Percentiles rank a stretch among this genome's conserved stretches.
phyloP scores from a whole-genome alignment of 2,113 vertebrate species.

The Circaetus cinerascens region DNA sequence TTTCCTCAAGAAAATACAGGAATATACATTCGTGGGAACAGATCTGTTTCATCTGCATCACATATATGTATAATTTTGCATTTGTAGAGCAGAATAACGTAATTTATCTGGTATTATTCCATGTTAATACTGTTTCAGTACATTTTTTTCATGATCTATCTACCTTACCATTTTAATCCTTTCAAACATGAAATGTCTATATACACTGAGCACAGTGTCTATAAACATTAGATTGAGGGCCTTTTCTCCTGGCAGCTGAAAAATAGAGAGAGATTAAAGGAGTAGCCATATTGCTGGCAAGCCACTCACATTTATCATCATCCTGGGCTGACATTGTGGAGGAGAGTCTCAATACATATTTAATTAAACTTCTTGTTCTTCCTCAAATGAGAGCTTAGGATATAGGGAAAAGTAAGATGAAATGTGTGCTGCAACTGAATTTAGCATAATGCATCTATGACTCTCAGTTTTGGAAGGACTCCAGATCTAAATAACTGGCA shows the following conservation, averaged over 20 bases:
- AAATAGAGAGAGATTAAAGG: constrained; percentile 26
- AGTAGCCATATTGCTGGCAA: constrained; percentile 10
- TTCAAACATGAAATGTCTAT: not conserved
- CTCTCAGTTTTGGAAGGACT: constrained; percentile 13
- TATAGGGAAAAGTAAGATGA: not conserved
- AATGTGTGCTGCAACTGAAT: not conserved
- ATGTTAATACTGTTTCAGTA: not conserved
- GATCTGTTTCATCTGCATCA: not conserved
- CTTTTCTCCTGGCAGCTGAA: not conserved
- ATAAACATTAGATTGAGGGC: not conserved
- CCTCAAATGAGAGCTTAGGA: constrained; percentile 29
- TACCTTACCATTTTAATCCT: not conserved
- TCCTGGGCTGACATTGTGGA: not conserved
- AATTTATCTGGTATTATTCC: not conserved
- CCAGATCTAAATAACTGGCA: not conserved
- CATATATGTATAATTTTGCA: not conserved
- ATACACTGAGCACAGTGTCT: not conserved
- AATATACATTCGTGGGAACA: not conserved
- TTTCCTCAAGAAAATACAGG: not conserved
- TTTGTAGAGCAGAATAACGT: not conserved
- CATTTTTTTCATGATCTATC: not conserved
- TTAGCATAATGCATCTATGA: not conserved
- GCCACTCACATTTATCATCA: constrained; percentile 28
- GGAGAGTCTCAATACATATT: constrained; percentile 35
- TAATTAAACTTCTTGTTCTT: constrained; percentile 67